Percentiles rank a stretch among this genome's conserved stretches.
Evolutionary conservation across 2,113 vertebrate genomes (phyloP).

Genomic region (Reinhardtius hippoglossoides): DNA sequence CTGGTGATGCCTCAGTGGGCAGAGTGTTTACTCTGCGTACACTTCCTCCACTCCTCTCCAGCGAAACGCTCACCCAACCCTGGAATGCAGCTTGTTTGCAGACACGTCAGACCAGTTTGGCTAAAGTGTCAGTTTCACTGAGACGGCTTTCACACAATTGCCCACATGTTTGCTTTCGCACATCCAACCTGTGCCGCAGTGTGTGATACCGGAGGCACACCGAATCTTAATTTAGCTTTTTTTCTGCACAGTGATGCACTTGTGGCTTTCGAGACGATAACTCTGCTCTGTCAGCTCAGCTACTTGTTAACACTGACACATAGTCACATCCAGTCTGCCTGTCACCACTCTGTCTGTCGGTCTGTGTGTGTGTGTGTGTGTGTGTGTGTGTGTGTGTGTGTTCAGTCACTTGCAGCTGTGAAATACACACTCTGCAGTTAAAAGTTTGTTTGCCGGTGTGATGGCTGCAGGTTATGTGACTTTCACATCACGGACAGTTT

Average conservation of each 20-base stretch:
- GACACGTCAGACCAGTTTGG: slow-evolving; percentile 46
- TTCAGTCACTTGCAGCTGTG: slow-evolving; percentile 28
- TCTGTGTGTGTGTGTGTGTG: slow-evolving; percentile 15
- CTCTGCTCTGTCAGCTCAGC: slow-evolving; percentile 11
- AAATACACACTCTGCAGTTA: slow-evolving; percentile 33
- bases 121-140: slow-evolving; percentile 17
- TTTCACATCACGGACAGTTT: slow-evolving; percentile 27
- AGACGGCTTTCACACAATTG: slow-evolving; percentile 42
- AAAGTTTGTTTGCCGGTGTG: slow-evolving; percentile 39
- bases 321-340: slow-evolving; percentile 40
- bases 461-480: slow-evolving; percentile 47
- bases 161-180: slow-evolving; percentile 36
- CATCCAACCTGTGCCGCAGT: slow-evolving; percentile 35
- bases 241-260: slow-evolving; percentile 6
- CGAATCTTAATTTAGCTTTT: background rate
- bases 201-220: background rate
- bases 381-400: background rate
- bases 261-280: slow-evolving; percentile 7
- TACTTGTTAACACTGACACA: slow-evolving; percentile 43
- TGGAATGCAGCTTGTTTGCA: slow-evolving; percentile 59
- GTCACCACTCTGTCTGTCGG: slow-evolving; percentile 19
- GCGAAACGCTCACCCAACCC: slow-evolving; percentile 37
- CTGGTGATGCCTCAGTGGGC: slow-evolving; percentile 50
- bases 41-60: slow-evolving; percentile 19
- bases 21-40: slow-evolving; percentile 24